Percentiles rank a stretch among this genome's conserved stretches.
phyloP scores from a whole-genome alignment of 2,888 invertebrate species.

The Protonemura montana region DNA sequence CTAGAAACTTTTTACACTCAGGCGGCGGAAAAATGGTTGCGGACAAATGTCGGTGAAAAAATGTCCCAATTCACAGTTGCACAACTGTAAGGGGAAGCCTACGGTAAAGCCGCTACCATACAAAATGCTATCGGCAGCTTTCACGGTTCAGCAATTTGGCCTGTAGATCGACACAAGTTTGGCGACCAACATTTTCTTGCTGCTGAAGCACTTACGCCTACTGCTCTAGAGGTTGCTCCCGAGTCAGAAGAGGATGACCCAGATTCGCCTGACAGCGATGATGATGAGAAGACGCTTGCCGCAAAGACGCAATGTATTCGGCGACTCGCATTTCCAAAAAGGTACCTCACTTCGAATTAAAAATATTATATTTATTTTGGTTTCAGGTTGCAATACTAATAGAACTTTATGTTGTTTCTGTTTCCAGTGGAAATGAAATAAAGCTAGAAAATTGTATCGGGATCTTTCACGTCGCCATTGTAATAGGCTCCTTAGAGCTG shows the following conservation, averaged over 20 bases:
- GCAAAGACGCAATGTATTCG: not conserved
- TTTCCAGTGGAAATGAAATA: not conserved
- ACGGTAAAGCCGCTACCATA: conserved; percentile 49
- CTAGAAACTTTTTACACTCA: conserved; percentile 50
- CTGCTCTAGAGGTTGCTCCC: not conserved
- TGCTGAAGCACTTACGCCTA: conserved; percentile 39
- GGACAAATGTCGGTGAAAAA: conserved; percentile 44
- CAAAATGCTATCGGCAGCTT: conserved; percentile 48
- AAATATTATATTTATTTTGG: not conserved
- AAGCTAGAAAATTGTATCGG: not conserved
- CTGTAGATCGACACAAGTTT: conserved; percentile 50
- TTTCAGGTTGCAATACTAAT: not conserved
- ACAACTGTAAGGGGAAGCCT: conserved; percentile 50
- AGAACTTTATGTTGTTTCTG: conserved; percentile 37
- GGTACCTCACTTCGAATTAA: not conserved
- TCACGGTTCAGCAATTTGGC: conserved; percentile 50
- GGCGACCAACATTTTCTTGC: conserved; percentile 48
- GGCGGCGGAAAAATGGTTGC: conserved; percentile 42
- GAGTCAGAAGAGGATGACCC: conserved; percentile 22
- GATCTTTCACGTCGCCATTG: too few species aligned
- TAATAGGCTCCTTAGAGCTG: too few species aligned
- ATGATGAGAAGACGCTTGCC: conserved; percentile 18
- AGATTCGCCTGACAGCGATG: not conserved
- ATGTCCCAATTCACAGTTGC: conserved; percentile 49
- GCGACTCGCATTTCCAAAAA: not conserved